Conservation (phyloP, 2,113 vertebrate genomes). For the Apodemus speciosus region DNA sequence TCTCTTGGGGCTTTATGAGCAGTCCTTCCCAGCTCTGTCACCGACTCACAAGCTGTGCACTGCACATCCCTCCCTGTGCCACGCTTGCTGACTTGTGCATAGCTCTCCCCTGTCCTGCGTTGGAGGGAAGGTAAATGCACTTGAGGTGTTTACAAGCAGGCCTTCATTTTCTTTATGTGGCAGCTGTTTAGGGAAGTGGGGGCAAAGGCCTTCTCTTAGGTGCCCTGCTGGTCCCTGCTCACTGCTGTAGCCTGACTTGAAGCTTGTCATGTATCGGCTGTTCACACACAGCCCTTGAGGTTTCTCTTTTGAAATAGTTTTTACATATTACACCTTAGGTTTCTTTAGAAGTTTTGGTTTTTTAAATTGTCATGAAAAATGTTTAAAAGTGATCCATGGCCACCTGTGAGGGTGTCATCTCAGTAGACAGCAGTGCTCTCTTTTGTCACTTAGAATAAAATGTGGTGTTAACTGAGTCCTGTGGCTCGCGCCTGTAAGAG, state of each 20-base stretch:
- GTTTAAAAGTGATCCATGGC: constrained; percentile 18
- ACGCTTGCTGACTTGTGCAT: not conserved
- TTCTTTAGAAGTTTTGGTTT: not conserved
- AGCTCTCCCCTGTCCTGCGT: not conserved
- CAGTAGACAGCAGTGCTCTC: not conserved
- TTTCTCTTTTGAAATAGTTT: constrained; percentile 27
- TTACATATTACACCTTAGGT: not conserved
- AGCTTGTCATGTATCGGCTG: not conserved
- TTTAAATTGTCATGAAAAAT: not conserved
- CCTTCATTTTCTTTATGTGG: not conserved
- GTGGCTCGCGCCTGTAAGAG: not conserved
- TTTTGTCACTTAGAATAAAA: not conserved
- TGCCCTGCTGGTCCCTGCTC: not conserved
- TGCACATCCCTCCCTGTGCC: no score
- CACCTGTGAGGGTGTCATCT: not conserved
- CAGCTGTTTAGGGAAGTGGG: not conserved
- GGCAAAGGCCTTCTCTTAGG: not conserved
- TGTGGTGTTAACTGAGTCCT: no score
- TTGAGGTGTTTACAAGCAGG: not conserved
- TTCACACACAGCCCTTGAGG: not conserved
- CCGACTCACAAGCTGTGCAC: not conserved
- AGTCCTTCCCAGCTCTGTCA: not conserved
- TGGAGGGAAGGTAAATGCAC: not conserved
- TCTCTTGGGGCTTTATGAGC: not conserved
- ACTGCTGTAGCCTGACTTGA: not conserved